Evolutionary conservation across 2,888 invertebrate genomes (phyloP), one percentile per base, ranked within the genome.

Genomic region (Eristalis pertinax): DNA sequence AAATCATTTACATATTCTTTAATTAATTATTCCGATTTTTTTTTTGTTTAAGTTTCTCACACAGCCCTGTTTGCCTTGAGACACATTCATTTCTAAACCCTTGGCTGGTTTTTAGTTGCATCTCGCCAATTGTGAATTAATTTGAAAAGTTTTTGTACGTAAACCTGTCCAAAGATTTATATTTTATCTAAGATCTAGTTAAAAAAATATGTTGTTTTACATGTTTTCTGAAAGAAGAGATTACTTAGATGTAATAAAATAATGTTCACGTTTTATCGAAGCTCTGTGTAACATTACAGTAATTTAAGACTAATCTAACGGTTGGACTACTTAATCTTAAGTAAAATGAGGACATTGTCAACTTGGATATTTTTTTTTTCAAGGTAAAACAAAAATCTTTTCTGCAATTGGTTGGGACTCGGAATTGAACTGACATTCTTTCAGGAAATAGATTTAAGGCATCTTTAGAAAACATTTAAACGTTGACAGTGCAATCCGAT

Each of bases 231-330:
- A 72, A 63, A 65, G 67, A 50, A 50, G 50, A 13, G n/a, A 50
- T 70, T 70, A 79, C 60, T 65, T 74, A 43, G 32, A 75, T 19
- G 63, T 73, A 41, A 63, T 35, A 22, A 41, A 70, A 67, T 67
- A 80, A 56, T 79, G 74, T 89, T 89, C 89, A 89, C 88, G 89
- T 91, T 80, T 90, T 90, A 91, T 91, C 91, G 91, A 91, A 91
- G 91, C 91, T 91, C 91, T 91, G 90, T 90, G 89, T 90, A 90
- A 91, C 91, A 91, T 91, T 91, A 90, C 91, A 91, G 91, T 91
- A 90, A 43, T 67, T 38, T 58, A 32, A 78, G 13, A 15, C 13
- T 29, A 64, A 56, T 24, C 24, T 15, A 29, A 65, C 29, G 41
- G n/a, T 24, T 76, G 41, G 22, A 56, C 85, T 81, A 85, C 64